phyloP scores from a whole-genome alignment of 2,797 vertebrate genomes.

The Rachycentron canadum region DNA sequence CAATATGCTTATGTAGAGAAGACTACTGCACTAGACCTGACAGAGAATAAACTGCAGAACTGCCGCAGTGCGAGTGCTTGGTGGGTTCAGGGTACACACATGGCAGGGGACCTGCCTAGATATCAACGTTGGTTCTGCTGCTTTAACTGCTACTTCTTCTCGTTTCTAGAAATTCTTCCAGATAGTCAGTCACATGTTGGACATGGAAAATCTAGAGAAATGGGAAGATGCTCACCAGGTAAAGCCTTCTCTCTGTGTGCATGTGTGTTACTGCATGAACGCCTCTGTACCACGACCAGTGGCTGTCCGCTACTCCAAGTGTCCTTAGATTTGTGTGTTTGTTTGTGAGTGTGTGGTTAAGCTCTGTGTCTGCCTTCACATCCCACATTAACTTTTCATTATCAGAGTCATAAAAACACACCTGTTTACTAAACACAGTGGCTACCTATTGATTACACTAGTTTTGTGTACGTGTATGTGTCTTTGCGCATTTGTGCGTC shows the following conservation, averaged over 20 bases:
- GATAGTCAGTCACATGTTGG: constrained; percentile 98
- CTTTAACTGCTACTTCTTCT: constrained; percentile 20
- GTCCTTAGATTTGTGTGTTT: not conserved
- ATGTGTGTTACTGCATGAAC: constrained; percentile 1
- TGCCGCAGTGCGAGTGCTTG: not conserved
- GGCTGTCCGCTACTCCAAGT: not conserved
- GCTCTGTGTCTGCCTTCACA: not conserved
- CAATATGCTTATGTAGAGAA: constrained; percentile 6
- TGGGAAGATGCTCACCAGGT: constrained; percentile 99
- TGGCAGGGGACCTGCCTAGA: not conserved
- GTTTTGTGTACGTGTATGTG: constrained; percentile 4
- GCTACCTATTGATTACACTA: constrained; percentile 21
- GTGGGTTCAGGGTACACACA: not conserved
- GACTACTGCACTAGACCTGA: constrained; percentile 10
- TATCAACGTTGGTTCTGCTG: not conserved
- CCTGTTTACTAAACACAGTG: constrained; percentile 40
- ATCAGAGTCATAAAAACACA: constrained; percentile 49
- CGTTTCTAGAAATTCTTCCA: constrained; percentile 95
- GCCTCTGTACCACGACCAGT: not conserved
- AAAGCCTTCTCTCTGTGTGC: constrained; percentile 41
- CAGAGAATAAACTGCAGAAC: constrained; percentile 4
- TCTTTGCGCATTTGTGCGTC: constrained; percentile 15
- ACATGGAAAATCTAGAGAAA: constrained; percentile 93
- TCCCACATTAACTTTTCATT: constrained; percentile 40
- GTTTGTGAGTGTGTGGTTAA: constrained; percentile 16